Base-by-base conservation (phyloP, 2,888 invertebrate genomes). In the Cepaea hortensis region DNA sequence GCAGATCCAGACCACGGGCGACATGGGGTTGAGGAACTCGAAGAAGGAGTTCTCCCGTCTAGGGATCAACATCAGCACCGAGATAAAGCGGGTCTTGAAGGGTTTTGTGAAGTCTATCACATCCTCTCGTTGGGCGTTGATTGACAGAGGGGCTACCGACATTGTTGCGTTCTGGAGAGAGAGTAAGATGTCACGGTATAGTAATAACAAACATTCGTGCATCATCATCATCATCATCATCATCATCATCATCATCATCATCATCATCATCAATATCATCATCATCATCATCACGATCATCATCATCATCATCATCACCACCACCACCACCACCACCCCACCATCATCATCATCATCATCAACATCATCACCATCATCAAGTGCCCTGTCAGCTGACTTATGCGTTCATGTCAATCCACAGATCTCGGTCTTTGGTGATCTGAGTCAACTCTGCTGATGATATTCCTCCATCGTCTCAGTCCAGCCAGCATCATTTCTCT, bases 31-130 rank as follows among this genome's bases (percentile, higher is more conserved):
- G 23, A 93, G 90, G 89, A 94, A 94, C 80, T 93, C 93, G 89
- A 94, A 93, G 88, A 92, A 93, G 4, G 94, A 93, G 6, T 91
- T 90, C 75, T 91, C 90, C 4, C 92, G 89, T 62, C 88, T 81
- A 0, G 93, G 92, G 46, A 93, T 91, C 84, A 90, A 90, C 92
- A 94, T 93, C n/a, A 94, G 88, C 11, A 94, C 92, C 81, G 91
- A 93, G 79, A 94, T 93, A 85, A 93, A 93, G 85, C 92, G 88
- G 0, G 93, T 92, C 92, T 93, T 94, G 90, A 94, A 94, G 9
- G 94, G 93, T 88, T 94, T 93, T 61, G 94, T 93, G 88, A 94
- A 94, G 88, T 94, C 94, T 3, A 94, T 92, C 0, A 92, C 94
- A 82, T 91, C 92, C 82, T 94, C 93, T 75, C 94, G 87, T 70